These are phyloP conservation scores for Hylaea fasciaria DNA, from an alignment of 2,888 invertebrate species.

Conservation along the genomic window DNA sequence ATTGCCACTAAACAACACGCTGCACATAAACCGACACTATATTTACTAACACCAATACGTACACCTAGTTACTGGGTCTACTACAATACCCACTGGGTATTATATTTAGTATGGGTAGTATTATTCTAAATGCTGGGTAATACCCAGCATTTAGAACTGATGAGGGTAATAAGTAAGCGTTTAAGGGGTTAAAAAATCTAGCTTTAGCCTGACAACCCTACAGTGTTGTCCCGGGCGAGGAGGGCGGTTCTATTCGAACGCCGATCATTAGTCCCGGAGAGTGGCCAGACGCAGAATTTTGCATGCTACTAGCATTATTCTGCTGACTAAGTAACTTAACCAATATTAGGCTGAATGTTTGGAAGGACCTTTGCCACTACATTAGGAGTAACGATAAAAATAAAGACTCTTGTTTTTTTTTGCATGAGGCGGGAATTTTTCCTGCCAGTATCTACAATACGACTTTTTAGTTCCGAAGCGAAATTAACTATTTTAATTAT, in stretches of 20 bases:
- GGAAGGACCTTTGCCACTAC: conserved; percentile 27
- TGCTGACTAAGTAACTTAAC: conserved; percentile 44
- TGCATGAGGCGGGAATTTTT: neutral
- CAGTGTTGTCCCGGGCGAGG: conserved; percentile 46
- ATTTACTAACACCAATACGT: too few relatives aligned
- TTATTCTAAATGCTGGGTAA: too few relatives aligned
- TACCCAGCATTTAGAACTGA: too few relatives aligned
- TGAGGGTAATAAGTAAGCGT: too few relatives aligned
- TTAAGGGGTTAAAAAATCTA: neutral
- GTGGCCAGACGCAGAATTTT: conserved; percentile 74
- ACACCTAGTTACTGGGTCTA: too few relatives aligned
- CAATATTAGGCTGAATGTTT: conserved; percentile 28
- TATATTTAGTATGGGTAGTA: too few relatives aligned
- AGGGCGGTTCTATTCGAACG: conserved; percentile 67
- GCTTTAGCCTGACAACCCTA: conserved; percentile 60
- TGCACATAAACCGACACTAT: too few relatives aligned
- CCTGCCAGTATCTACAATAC: conserved; percentile 4
- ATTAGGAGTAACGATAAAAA: conserved; percentile 28
- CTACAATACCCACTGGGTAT: too few relatives aligned
- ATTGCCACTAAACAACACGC: too few relatives aligned
- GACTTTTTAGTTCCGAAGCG: neutral
- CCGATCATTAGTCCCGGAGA: conserved; percentile 73
- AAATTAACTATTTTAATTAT: too few relatives aligned
- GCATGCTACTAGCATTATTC: conserved; percentile 73
- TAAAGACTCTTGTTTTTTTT: conserved; percentile 7